Percentiles rank a stretch among this genome's conserved stretches.
These are phyloP conservation scores for Ctena decussata DNA, from an alignment of 2,888 invertebrate genomes.

Conservation along the genomic window DNA sequence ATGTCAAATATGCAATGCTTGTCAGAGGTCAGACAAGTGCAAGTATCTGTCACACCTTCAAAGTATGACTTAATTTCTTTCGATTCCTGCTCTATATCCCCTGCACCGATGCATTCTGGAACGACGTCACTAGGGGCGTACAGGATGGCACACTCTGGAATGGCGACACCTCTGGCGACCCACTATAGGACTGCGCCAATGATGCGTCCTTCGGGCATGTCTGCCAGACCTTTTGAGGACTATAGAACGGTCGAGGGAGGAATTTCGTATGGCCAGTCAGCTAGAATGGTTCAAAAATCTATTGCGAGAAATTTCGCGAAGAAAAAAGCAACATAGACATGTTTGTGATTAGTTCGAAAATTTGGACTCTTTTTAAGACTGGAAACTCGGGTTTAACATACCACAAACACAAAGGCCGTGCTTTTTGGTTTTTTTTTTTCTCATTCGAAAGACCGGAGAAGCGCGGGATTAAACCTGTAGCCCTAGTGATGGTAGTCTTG, in stretches of 20 bases:
- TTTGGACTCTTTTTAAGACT: no score
- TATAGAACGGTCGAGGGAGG: conserved; percentile 34
- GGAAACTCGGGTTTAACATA: no score
- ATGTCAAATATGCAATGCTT: conserved; percentile 24
- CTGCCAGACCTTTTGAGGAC: conserved; percentile 2
- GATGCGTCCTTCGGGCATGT: no score
- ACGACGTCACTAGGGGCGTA: no score
- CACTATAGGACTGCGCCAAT: background rate
- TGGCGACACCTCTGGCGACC: background rate
- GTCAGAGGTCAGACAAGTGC: background rate
- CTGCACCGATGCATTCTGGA: no score
- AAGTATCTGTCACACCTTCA: background rate
- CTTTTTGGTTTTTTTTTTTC: no score
- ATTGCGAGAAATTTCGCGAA: conserved; percentile 25
- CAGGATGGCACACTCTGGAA: background rate
- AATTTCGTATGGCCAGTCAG: conserved; percentile 42
- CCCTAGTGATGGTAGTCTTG: no score
- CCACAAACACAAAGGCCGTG: no score
- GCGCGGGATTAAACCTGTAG: no score
- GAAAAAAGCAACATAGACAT: no score
- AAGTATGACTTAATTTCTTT: conserved; percentile 9
- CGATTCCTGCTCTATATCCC: background rate
- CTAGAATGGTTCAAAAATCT: conserved; percentile 62
- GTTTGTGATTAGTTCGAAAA: no score
- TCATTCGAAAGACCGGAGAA: no score